phyloP scores from a whole-genome alignment of 2,888 invertebrate species.

The Imbricaverruca yamaguchii region DNA sequence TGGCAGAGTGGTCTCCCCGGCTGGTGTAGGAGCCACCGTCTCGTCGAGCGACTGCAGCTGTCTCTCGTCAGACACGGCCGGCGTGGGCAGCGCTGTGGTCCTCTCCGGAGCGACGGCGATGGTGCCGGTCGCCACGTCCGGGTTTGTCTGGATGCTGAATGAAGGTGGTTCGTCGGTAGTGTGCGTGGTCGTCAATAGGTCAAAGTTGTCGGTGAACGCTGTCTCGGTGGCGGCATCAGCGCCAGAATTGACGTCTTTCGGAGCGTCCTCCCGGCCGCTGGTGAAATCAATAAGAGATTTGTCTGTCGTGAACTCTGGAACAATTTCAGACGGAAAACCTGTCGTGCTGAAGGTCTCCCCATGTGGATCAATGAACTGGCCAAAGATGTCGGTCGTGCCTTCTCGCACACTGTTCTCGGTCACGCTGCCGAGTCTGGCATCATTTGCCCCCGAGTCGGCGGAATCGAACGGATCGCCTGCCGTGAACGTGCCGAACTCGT shows the following conservation, averaged over 20 bases:
- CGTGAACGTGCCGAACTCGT: background rate
- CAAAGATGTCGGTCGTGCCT: background rate
- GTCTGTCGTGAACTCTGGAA: background rate
- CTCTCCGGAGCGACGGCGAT: background rate
- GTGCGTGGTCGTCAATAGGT: background rate
- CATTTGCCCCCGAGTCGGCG: too few species aligned
- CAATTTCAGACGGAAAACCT: background rate
- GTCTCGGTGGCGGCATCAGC: background rate
- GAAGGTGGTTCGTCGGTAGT: background rate
- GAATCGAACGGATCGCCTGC: too few species aligned
- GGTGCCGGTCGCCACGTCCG: background rate
- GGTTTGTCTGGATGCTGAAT: background rate
- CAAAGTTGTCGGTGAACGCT: background rate
- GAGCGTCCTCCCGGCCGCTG: background rate
- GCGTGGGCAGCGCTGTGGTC: background rate
- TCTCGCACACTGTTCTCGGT: background rate
- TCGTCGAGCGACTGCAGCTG: background rate
- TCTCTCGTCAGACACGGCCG: background rate
- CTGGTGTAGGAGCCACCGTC: background rate
- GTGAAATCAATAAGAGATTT: background rate
- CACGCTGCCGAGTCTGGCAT: background rate
- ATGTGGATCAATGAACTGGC: background rate
- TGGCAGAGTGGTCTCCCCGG: background rate
- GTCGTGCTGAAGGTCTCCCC: background rate
- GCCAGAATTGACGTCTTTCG: too few species aligned